A percentile compares a stretch with the other conserved stretches of the same genome.
Conservation (phyloP, 2,797 vertebrate genomes). For the Falco concolor region DNA sequence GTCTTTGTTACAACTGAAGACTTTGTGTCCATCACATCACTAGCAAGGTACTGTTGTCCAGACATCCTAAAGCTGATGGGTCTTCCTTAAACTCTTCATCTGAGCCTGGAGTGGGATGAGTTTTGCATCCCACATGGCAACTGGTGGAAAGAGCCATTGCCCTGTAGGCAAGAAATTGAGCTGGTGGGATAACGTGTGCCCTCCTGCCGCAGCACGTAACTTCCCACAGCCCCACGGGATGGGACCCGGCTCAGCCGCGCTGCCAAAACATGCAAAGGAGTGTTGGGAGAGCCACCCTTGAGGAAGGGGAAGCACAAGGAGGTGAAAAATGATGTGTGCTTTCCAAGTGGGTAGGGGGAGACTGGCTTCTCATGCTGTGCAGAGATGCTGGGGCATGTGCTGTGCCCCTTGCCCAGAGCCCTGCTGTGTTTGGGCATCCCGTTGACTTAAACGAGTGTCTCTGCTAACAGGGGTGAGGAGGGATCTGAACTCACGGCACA, state of each 20-base stretch:
- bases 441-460: neutral
- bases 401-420: neutral
- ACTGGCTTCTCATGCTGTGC: neutral
- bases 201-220: neutral
- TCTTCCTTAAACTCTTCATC: neutral
- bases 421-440: fast-evolving
- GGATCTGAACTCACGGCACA: neutral
- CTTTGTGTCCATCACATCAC: neutral
- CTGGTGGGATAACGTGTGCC: neutral
- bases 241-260: neutral
- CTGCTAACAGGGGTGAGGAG: neutral
- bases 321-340: neutral
- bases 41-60: neutral
- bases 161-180: neutral
- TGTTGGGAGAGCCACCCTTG: neutral
- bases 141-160: neutral
- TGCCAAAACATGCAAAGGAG: neutral
- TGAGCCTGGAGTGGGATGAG: neutral
- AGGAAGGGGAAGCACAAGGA: neutral
- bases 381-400: neutral
- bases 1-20: neutral
- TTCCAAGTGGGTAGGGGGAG: neutral
- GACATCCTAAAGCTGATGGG: neutral
- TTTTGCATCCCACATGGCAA: neutral
- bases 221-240: fast-evolving